Evolutionary conservation across 2,888 invertebrate species (phyloP), one percentile per base, ranked within the genome.

Genomic region (Drosophila hawaiiensis): DNA sequence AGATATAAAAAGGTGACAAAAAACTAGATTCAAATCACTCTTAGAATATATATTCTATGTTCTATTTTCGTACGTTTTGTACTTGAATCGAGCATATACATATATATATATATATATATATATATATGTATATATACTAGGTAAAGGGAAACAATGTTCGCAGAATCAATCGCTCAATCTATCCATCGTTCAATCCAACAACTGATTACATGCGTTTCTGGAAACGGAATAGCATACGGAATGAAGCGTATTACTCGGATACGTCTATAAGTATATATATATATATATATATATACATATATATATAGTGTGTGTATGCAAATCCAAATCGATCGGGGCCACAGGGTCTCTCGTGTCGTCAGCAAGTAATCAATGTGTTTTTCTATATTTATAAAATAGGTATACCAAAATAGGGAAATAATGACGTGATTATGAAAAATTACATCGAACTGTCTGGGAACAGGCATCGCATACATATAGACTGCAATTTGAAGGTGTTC

Each of bases 171-270:
- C 35, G 25, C 35, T 54, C 54, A 37, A 52, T 22, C n/a, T n/a
- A 31, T 49, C 61, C 10, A 53, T 65, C 33, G 31, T 6, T 56
- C 52, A 49, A 14, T 55, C 22, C 22, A 54, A 10, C 41, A 54
- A 47, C 39, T 54, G 33, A 58, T 76, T 43, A 14, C 39, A 52
- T 73, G 71, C 71, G 50, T 67, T 63, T 63, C 54, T 64, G 52
- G 37, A 43, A 78, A 69, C 78, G 69, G 62, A 77, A 64, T 74
- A 69, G 60, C 78, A 73, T 73, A 47, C 47, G 37, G 47, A 78
- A 74, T 78, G 37, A 53, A 53, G 49, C 49, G 14, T 55, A 41
- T 25, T 67, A 39, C 19, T 14, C 28, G 28, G 16, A 52, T 63
- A 31, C 28, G 10, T 35, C 5, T 33, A 35, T 22, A 33, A 4